phyloP scores from a whole-genome alignment of 2,113 vertebrate species.

The Melospiza georgiana region DNA sequence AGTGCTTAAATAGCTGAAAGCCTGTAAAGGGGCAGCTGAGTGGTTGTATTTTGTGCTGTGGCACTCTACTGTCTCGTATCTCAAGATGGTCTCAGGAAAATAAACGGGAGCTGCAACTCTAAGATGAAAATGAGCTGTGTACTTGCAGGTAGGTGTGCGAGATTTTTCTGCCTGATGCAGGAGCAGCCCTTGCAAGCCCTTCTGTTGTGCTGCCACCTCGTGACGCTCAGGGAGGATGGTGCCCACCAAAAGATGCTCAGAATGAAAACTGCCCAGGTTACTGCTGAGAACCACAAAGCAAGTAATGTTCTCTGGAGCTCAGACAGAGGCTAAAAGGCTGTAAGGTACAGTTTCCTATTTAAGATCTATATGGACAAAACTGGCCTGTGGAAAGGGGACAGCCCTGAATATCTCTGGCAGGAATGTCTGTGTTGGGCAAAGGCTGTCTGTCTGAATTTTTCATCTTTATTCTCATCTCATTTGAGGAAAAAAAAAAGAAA shows the following conservation, averaged over 20 bases:
- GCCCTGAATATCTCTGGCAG: background rate
- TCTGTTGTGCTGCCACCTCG: slow-evolving; percentile 35
- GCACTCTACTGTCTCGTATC: background rate
- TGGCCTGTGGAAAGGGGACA: background rate
- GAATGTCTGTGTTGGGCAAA: background rate
- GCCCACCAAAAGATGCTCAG: background rate
- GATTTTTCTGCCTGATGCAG: background rate
- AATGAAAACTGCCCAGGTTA: background rate
- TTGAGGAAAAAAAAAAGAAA: background rate
- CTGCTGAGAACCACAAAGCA: background rate
- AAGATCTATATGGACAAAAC: background rate
- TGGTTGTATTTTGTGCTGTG: background rate
- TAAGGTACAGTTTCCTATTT: background rate
- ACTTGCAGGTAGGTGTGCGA: background rate
- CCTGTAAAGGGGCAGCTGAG: background rate
- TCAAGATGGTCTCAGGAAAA: background rate
- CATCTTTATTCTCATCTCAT: background rate
- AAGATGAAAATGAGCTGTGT: accelerated
- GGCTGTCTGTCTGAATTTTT: background rate
- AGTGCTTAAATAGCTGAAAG: background rate
- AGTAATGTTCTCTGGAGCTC: background rate
- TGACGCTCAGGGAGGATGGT: background rate
- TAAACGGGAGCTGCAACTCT: background rate
- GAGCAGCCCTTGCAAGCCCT: background rate
- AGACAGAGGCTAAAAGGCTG: background rate